Evolutionary conservation across 2,113 vertebrate species (phyloP).

Genomic region (Canis aureus): DNA sequence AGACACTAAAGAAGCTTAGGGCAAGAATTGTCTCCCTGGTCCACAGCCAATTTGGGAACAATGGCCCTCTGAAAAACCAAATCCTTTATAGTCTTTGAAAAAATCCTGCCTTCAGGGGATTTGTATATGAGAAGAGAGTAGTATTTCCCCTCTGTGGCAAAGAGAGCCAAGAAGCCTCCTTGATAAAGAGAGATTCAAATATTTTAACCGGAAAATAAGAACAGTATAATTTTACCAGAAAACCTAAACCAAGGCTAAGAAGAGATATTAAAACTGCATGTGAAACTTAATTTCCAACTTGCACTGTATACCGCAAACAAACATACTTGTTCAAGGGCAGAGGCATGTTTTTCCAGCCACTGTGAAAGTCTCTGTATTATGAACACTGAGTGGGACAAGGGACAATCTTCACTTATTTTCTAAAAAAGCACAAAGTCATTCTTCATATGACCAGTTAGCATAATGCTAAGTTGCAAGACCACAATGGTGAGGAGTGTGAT

Average conservation of each 20-base stretch:
- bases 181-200: conserved; percentile 19
- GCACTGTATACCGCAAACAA: background rate
- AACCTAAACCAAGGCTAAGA: background rate
- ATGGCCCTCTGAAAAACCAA: conserved; percentile 49
- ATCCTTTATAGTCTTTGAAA: background rate
- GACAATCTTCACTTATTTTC: background rate
- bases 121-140: conserved; percentile 24
- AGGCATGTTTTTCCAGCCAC: background rate
- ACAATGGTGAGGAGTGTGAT: background rate
- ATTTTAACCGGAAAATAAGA: conserved; percentile 42
- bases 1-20: background rate
- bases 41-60: conserved; percentile 33
- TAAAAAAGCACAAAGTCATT: background rate
- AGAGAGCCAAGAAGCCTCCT: background rate
- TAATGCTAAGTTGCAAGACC: background rate
- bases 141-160: background rate
- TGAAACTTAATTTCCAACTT: background rate
- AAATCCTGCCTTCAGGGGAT: background rate
- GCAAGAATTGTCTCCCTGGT: background rate
- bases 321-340: background rate
- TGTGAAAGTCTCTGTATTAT: background rate
- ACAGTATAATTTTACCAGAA: conserved; percentile 33
- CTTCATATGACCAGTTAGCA: background rate
- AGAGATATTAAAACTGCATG: background rate
- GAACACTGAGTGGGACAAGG: background rate